Evolutionary conservation across 2,113 vertebrate genomes (phyloP).

Genomic region (Cavia porcellus): DNA sequence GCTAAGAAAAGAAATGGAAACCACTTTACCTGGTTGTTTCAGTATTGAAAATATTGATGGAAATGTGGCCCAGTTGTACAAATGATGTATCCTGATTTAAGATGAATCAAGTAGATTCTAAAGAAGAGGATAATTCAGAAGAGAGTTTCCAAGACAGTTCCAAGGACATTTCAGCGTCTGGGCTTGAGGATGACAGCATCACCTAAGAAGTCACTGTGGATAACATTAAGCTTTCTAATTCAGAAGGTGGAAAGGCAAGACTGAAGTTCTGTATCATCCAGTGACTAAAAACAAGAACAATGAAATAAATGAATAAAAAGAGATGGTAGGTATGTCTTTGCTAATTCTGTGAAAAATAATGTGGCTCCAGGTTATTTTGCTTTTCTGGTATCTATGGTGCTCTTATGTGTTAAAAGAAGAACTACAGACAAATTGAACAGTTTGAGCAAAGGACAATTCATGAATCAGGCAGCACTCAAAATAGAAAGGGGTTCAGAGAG

Average conservation of each 20-base stretch:
- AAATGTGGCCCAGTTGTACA: conserved; percentile 91
- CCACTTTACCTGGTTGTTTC: conserved; percentile 88
- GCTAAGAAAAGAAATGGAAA: conserved; percentile 90
- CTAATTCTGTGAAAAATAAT: background rate
- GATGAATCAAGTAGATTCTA: conserved; percentile 88
- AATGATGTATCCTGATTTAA: conserved; percentile 96
- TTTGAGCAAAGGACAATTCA: background rate
- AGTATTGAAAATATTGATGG: conserved; percentile 92
- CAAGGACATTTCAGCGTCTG: conserved; percentile 85
- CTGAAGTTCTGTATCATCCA: conserved; percentile 90
- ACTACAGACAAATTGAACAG: background rate
- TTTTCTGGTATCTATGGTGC: conserved; percentile 57
- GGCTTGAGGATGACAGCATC: conserved; percentile 80
- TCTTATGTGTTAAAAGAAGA: background rate
- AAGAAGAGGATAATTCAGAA: conserved; percentile 73
- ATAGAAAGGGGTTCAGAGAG: no score
- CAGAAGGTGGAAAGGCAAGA: conserved; percentile 88
- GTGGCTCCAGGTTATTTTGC: background rate
- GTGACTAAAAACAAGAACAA: conserved; percentile 75
- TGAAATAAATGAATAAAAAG: background rate
- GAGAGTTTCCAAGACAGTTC: conserved; percentile 82
- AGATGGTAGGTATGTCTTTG: background rate
- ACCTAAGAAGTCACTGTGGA: conserved; percentile 88
- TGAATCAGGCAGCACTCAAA: no score
- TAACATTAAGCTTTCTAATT: conserved; percentile 92